phyloP scores from a whole-genome alignment of 2,888 invertebrate genomes.

The Orthonychiurus folsomi region DNA sequence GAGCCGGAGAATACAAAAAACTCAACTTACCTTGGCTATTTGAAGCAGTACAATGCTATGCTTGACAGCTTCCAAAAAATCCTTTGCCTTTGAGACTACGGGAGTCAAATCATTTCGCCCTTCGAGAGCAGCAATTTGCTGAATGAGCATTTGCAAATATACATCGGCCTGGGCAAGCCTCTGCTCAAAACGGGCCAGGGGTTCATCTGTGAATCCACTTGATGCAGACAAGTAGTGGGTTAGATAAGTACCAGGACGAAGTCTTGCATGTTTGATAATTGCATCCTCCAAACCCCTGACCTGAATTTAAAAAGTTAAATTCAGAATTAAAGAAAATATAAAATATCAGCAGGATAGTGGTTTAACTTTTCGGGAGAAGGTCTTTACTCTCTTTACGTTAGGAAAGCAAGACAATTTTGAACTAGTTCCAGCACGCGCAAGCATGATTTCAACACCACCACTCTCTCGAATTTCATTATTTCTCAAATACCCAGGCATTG shows the following conservation, averaged over 20 bases:
- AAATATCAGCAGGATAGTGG: too few species aligned
- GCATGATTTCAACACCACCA: too few species aligned
- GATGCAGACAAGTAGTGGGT: conserved; percentile 25
- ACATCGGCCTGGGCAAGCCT: conserved; percentile 91
- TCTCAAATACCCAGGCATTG: too few species aligned
- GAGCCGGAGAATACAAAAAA: conserved; percentile 1
- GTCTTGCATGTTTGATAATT: conserved; percentile 67
- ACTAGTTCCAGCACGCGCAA: too few species aligned
- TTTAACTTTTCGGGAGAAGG: too few species aligned
- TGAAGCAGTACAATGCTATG: conserved; percentile 96
- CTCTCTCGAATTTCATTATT: too few species aligned
- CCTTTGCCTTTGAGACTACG: conserved; percentile 42
- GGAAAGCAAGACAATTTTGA: too few species aligned
- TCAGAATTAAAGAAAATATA: too few species aligned
- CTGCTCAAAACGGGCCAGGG: conserved; percentile 57
- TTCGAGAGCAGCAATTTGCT: conserved; percentile 62
- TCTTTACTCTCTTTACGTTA: too few species aligned
- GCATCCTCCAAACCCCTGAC: conserved; percentile 90
- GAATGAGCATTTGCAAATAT: conserved; percentile 89
- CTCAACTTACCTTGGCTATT: conserved; percentile 75
- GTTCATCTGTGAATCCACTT: conserved; percentile 26
- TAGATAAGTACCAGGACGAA: conserved; percentile 38
- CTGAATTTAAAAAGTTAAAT: conserved; percentile 19
- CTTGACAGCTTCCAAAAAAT: conserved; percentile 93
- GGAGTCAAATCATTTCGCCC: conserved; percentile 34